Evolutionary conservation across 2,888 invertebrate genomes (phyloP).

Genomic region (Coenonympha arcania): DNA sequence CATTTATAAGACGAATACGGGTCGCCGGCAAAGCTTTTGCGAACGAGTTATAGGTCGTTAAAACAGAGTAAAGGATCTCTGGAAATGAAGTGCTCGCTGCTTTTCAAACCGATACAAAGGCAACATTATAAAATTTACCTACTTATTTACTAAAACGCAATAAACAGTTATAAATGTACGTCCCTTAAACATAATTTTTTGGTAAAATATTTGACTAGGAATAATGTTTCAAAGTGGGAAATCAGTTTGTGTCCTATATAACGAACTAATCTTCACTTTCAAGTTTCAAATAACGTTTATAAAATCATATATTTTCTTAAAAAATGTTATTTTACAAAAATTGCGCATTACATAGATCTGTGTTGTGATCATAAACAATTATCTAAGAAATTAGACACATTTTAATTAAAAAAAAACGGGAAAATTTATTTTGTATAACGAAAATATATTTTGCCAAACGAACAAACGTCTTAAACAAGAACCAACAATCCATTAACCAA

Average conservation of each 20-base stretch:
- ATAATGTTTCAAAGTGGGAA: background rate
- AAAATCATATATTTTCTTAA: background rate
- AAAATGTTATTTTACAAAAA: background rate
- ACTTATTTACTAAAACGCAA: constrained; percentile 16
- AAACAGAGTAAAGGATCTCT: background rate
- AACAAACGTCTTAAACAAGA: background rate
- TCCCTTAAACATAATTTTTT: constrained; percentile 13
- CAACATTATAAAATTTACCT: constrained; percentile 18
- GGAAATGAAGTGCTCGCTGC: background rate
- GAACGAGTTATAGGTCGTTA: background rate
- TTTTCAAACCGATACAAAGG: background rate
- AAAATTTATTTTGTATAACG: no score
- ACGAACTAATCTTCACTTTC: no score
- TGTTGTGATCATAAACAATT: no score
- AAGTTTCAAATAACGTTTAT: background rate
- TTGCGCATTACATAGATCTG: no score
- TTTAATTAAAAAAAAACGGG: no score
- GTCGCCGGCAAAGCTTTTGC: background rate
- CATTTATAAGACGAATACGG: no score
- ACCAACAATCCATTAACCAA: background rate
- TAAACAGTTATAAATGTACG: constrained; percentile 11
- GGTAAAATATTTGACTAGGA: constrained; percentile 15
- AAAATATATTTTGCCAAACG: no score
- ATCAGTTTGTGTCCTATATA: background rate
- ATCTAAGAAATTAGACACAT: no score